A percentile compares a stretch with the other conserved stretches of the same genome.
Evolutionary conservation across 2,797 vertebrate species (phyloP).

Genomic region (Spinibarbus caldwelli): DNA sequence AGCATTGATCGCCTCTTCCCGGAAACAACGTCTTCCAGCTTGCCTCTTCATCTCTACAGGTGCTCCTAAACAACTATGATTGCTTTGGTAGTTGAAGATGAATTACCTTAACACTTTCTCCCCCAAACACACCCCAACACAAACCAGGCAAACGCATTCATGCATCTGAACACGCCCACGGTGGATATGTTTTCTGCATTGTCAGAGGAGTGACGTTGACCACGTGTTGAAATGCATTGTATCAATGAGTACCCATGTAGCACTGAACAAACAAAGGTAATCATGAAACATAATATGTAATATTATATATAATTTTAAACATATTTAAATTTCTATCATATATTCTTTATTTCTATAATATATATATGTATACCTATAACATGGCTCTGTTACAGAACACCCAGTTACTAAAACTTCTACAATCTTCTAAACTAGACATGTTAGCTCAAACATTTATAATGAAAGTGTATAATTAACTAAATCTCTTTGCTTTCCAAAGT

Average conservation of each 20-base stretch:
- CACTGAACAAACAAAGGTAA: not conserved
- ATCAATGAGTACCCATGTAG: slow-evolving; percentile 21
- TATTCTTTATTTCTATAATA: not conserved
- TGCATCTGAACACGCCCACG: slow-evolving; percentile 29
- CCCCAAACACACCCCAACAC: not conserved
- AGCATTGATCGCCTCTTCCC: not conserved
- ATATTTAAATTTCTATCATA: not conserved
- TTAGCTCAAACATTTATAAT: not conserved
- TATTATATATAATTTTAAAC: too few relatives aligned
- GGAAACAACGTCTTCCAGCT: not conserved
- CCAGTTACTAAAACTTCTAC: not conserved
- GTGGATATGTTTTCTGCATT: slow-evolving; percentile 43
- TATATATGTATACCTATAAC: too few relatives aligned
- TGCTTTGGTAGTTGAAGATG: slow-evolving; percentile 1
- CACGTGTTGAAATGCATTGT: slow-evolving; percentile 40
- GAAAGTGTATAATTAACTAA: not conserved
- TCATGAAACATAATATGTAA: not conserved
- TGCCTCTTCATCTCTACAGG: slow-evolving; percentile 2
- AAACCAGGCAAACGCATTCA: not conserved
- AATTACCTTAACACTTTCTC: slow-evolving; percentile 4
- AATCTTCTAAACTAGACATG: not conserved
- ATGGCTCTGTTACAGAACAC: not conserved
- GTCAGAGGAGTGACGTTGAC: slow-evolving; percentile 46
- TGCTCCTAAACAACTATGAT: not conserved
- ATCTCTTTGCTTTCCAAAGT: not conserved